Evolutionary conservation across 2,113 vertebrate species (phyloP).

Genomic region (Sphyrna mokarran): DNA sequence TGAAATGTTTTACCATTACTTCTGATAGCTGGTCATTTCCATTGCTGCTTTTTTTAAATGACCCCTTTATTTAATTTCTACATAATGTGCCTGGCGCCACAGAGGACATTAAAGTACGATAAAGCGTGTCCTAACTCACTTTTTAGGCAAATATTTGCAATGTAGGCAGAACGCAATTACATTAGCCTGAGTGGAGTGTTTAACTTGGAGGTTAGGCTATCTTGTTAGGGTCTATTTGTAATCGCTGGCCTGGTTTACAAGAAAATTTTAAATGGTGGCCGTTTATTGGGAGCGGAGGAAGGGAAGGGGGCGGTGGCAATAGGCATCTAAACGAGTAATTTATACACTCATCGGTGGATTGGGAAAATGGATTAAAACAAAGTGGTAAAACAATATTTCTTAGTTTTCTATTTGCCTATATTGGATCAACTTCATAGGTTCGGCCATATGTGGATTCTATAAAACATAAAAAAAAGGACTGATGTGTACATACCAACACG

Average conservation of each 20-base stretch:
- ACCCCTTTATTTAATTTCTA: constrained; percentile 27
- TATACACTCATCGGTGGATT: not conserved
- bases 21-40: not conserved
- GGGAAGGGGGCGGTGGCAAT: too few species aligned
- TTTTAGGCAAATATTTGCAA: constrained; percentile 35
- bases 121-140: not conserved
- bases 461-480: too few species aligned
- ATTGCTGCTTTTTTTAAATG: not conserved
- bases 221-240: not conserved
- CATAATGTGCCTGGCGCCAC: constrained; percentile 21
- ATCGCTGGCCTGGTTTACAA: not conserved
- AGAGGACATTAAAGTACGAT: not conserved
- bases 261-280: not conserved
- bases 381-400: not conserved
- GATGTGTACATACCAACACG: not conserved
- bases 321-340: not conserved
- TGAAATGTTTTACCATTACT: not conserved
- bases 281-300: not conserved
- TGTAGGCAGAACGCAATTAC: not conserved
- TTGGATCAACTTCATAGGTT: not conserved
- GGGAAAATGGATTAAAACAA: not conserved
- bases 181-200: constrained; percentile 31
- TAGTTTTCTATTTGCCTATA: not conserved
- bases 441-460: not conserved
- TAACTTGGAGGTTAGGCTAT: constrained; percentile 2